Percentiles rank a stretch among this genome's conserved stretches.
Conservation (phyloP, 1,140 invertebrate genomes). For the Zaprionus kolodkinae region DNA sequence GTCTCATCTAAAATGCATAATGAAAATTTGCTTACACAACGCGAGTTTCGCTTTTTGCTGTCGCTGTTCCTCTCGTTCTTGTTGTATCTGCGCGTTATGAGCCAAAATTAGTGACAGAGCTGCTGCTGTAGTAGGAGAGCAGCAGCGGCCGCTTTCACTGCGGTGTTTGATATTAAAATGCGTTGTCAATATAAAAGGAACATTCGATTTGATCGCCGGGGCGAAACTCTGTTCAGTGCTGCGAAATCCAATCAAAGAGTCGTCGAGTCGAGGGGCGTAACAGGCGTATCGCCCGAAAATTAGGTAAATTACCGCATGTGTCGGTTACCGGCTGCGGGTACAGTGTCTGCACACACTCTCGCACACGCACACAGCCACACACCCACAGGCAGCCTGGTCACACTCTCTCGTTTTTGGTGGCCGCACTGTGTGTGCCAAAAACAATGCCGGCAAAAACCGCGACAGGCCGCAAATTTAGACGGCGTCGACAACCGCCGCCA, state of each 20-base stretch:
- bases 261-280: slow-evolving; percentile 27
- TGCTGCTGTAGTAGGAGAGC: slow-evolving; percentile 20
- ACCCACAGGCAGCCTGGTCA: slow-evolving; percentile 1
- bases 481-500: slow-evolving; percentile 31
- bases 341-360: slow-evolving; percentile 3
- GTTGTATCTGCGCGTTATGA: slow-evolving; percentile 27
- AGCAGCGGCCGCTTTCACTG: background rate
- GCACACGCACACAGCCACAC: slow-evolving; percentile 9
- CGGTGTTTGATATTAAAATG: slow-evolving; percentile 65
- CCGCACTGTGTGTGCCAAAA: slow-evolving; percentile 40
- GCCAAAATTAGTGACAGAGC: slow-evolving; percentile 40
- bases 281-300: slow-evolving; percentile 59
- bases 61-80: slow-evolving; percentile 16
- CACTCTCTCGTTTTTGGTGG: slow-evolving; percentile 5
- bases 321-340: slow-evolving; percentile 51
- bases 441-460: slow-evolving; percentile 56
- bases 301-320: slow-evolving; percentile 76
- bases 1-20: slow-evolving; percentile 51
- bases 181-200: slow-evolving; percentile 61
- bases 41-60: slow-evolving; percentile 27
- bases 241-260: slow-evolving; percentile 65
- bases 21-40: slow-evolving; percentile 49
- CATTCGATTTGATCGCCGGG: slow-evolving; percentile 66
- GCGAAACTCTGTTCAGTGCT: slow-evolving; percentile 7
- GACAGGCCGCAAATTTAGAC: slow-evolving; percentile 64